Conservation (phyloP, 1,140 invertebrate species). For the Aplysia californica region DNA sequence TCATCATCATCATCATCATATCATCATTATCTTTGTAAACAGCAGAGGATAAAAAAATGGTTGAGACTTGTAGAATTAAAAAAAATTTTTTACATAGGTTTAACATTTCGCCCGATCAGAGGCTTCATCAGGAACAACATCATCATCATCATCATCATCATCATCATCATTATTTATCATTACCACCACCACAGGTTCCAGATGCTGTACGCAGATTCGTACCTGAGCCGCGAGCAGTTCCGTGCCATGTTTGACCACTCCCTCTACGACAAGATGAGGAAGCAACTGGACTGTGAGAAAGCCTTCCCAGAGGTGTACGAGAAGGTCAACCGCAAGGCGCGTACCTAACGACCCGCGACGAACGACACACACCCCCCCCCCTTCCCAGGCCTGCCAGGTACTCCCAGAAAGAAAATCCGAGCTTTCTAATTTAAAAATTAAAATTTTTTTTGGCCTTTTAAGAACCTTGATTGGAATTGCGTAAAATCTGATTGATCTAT, state of each 20-base stretch:
- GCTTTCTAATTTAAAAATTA: no score
- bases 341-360: slow-evolving; percentile 67
- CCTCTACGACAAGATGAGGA: slow-evolving; percentile 80
- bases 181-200: slow-evolving; percentile 81
- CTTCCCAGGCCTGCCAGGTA: background rate
- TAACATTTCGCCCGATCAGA: no score
- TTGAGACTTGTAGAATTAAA: background rate
- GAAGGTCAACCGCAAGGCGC: slow-evolving; percentile 79
- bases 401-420: no score
- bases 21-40: no score
- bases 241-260: slow-evolving; percentile 85
- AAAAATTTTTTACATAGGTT: no score
- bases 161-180: no score
- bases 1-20: background rate
- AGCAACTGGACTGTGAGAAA: slow-evolving; percentile 72
- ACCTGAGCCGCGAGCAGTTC: slow-evolving; percentile 81
- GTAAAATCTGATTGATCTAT: no score
- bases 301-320: slow-evolving; percentile 88
- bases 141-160: no score
- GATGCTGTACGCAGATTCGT: slow-evolving; percentile 89
- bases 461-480: no score
- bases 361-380: background rate
- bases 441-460: no score
- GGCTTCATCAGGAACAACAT: no score
- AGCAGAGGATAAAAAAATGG: background rate